Conservation (phyloP, 2,888 invertebrate genomes). For the Cryptocephalus moraei region DNA sequence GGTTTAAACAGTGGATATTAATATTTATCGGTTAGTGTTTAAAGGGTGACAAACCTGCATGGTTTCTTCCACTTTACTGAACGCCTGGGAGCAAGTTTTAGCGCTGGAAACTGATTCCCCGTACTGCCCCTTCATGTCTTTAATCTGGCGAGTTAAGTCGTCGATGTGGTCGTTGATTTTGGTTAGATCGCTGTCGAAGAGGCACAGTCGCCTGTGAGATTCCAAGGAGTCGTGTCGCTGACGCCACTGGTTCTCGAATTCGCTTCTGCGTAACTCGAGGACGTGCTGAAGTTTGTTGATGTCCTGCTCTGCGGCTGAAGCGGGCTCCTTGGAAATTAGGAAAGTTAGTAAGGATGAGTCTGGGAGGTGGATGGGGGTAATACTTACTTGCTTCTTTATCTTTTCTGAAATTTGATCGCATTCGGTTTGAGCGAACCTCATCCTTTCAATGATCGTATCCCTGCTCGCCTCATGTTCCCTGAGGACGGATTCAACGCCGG, state of each 20-base stretch:
- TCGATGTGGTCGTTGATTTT: slow-evolving; percentile 62
- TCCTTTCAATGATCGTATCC: slow-evolving; percentile 53
- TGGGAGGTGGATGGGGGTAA: neutral
- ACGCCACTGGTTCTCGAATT: slow-evolving; percentile 55
- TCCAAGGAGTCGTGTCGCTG: slow-evolving; percentile 50
- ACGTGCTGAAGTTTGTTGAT: slow-evolving; percentile 55
- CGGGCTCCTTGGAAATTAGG: slow-evolving; percentile 45
- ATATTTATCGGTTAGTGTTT: no score
- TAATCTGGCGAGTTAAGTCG: slow-evolving; percentile 53
- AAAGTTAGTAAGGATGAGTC: no score
- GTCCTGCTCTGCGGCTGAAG: slow-evolving; percentile 55
- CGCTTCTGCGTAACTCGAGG: slow-evolving; percentile 48
- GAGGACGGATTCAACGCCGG: slow-evolving; percentile 45
- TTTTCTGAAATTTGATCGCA: slow-evolving; percentile 56
- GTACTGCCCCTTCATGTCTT: slow-evolving; percentile 54
- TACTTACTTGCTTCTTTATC: slow-evolving; percentile 50
- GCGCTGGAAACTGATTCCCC: slow-evolving; percentile 63
- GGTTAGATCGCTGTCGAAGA: slow-evolving; percentile 57
- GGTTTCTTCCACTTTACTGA: slow-evolving; percentile 67
- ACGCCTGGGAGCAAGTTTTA: slow-evolving; percentile 58
- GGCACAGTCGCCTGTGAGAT: slow-evolving; percentile 52
- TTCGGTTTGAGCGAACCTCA: slow-evolving; percentile 55
- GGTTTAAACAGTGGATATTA: no score
- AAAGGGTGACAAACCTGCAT: slow-evolving; percentile 49
- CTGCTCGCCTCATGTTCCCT: slow-evolving; percentile 55